A percentile compares a stretch with the other conserved stretches of the same genome.
These are phyloP conservation scores for Uria aalge DNA, from an alignment of 2,113 vertebrate genomes.

Conservation along the genomic window DNA sequence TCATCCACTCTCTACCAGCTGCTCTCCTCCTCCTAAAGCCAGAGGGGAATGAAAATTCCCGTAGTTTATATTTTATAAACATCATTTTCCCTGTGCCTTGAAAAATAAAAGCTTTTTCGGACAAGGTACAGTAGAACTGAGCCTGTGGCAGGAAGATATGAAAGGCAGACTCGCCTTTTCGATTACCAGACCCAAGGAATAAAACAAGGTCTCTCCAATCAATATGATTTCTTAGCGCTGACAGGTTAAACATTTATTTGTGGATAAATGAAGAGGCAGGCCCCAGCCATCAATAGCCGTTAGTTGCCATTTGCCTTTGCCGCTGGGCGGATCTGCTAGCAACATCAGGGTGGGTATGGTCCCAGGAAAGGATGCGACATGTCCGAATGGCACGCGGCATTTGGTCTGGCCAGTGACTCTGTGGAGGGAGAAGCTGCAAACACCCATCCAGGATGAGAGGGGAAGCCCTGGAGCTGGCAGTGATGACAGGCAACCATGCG, in stretches of 20 bases:
- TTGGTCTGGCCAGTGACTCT: neutral
- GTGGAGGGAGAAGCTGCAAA: neutral
- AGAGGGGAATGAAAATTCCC: conserved; percentile 53
- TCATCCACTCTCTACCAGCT: conserved; percentile 50
- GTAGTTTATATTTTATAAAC: conserved; percentile 47
- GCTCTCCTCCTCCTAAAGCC: conserved; percentile 43
- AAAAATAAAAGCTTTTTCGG: conserved; percentile 19
- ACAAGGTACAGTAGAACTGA: neutral
- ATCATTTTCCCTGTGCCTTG: neutral
- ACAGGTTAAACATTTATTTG: conserved; percentile 10
- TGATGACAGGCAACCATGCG: neutral
- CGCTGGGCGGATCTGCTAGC: neutral
- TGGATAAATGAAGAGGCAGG: neutral
- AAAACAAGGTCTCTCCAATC: neutral
- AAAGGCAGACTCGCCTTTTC: neutral
- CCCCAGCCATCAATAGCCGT: neutral
- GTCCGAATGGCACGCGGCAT: neutral
- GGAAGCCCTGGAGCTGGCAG: neutral
- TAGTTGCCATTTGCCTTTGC: neutral
- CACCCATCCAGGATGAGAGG: neutral
- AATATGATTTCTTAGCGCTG: neutral
- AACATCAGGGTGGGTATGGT: neutral
- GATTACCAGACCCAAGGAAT: conserved; percentile 5
- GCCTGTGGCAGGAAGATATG: neutral
- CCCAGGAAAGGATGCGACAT: neutral